Evolutionary conservation across 2,888 invertebrate genomes (phyloP), one percentile per base, ranked within the genome.

Genomic region (Ditula angustiorana): DNA sequence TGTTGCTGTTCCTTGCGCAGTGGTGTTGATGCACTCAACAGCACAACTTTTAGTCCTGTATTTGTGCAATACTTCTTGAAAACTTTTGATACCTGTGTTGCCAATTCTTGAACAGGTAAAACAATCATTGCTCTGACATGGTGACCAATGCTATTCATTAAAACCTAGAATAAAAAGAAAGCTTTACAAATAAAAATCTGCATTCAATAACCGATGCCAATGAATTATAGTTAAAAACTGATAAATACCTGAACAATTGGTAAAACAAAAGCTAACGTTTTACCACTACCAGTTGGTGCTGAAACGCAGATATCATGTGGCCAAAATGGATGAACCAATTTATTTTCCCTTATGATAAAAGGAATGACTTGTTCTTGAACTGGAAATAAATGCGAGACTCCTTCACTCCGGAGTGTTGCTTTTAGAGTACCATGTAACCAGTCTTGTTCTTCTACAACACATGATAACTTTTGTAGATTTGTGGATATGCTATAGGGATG

Each of bases 241-340:
- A 49, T 7, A 64, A 60, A 70, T 82, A 95, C 94, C 91, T 98
- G 97, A 35, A 99, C 91, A 50, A 99, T 95, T 5, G 99, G 99
- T 68, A 99, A 88, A 52, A 97, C 98, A 94, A 97, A 99, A 2
- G 98, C 96, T 64, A 99, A 88, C 0, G 99, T 99, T 93, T 99
- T 99, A 19, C 99, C 99, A 92, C 98, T 99, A 16, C 99, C 99
- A 1, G 99, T 99, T 0, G 99, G 99, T 16, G 99, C 98, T 44
- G 98, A 98, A 26, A 99, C 97, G 89, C 99, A 99, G 57, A 99
- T 93, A 85, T 99, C 99, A 72, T 96, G 94, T 0, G 98, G 96
- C 88, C 97, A 95, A 74, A 96, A 93, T 26, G 94, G 90, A 75
- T 90, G 80, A 62, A 95, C 93, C 71, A 94, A 89, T 69, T 91